These are phyloP conservation scores for Spongilla lacustris DNA, from an alignment of 37 sponge, comb jelly and placozoan species.

Conservation along the genomic window DNA sequence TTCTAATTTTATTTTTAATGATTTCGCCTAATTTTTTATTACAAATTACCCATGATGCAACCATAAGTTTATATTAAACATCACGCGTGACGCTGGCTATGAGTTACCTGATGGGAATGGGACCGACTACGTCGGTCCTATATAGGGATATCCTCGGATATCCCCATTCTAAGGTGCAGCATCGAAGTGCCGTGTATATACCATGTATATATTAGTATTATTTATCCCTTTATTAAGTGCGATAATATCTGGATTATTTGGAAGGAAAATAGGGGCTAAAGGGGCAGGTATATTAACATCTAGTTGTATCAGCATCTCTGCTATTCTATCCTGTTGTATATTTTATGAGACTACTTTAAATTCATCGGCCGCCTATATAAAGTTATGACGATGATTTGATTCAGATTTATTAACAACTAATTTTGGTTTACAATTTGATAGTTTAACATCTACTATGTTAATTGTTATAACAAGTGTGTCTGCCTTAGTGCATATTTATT, in stretches of 20 bases:
- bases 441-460: conserved; percentile 70
- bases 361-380: conserved; percentile 52
- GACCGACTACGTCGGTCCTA: no score
- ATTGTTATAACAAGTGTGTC: conserved; percentile 76
- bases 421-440: conserved; percentile 79
- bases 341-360: conserved; percentile 66
- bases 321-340: conserved; percentile 55
- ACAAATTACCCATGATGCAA: conserved; percentile 63
- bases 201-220: conserved; percentile 76
- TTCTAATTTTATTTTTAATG: conserved; percentile 62
- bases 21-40: conserved; percentile 62
- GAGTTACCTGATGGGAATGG: not conserved
- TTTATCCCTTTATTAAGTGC: conserved; percentile 78
- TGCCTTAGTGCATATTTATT: conserved; percentile 81
- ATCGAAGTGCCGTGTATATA: not conserved
- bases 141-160: no score
- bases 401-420: conserved; percentile 57
- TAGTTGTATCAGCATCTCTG: conserved; percentile 40
- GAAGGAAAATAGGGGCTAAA: conserved; percentile 66
- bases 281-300: conserved; percentile 62
- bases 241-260: conserved; percentile 67
- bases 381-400: conserved; percentile 71
- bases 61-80: conserved; percentile 54
- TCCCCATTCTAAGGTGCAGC: no score
- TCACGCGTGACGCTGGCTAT: not conserved